These are phyloP conservation scores for Drosophila seguyi DNA, from an alignment of 1,140 invertebrate genomes.

Conservation along the genomic window DNA sequence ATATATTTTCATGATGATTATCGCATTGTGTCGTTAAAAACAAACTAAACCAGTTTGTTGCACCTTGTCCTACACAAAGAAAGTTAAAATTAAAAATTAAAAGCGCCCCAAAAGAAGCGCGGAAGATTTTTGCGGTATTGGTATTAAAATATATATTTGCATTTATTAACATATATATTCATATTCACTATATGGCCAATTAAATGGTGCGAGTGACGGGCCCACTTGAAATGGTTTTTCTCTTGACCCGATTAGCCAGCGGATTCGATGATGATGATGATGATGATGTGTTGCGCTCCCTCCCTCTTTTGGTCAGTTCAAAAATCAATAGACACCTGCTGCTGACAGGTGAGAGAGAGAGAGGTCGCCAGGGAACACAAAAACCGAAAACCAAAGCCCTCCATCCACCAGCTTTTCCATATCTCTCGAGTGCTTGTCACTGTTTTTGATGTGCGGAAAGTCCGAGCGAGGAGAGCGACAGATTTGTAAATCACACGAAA, in stretches of 20 bases:
- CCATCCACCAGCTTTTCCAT: constrained; percentile 24
- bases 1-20: constrained; percentile 65
- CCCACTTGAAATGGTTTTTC: constrained; percentile 67
- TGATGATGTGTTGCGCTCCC: neutral
- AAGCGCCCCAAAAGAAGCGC: constrained; percentile 52
- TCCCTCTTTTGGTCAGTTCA: constrained; percentile 10
- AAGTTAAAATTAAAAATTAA: constrained; percentile 79
- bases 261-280: neutral
- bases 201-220: constrained; percentile 60
- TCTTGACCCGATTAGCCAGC: constrained; percentile 65
- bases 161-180: constrained; percentile 26
- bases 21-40: constrained; percentile 65
- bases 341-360: constrained; percentile 30
- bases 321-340: constrained; percentile 71
- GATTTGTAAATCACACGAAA: constrained; percentile 52
- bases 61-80: constrained; percentile 65
- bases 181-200: constrained; percentile 28
- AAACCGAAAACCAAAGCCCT: constrained; percentile 23
- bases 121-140: constrained; percentile 44
- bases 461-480: neutral
- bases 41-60: constrained; percentile 60
- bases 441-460: constrained; percentile 36
- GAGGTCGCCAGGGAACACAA: constrained; percentile 22
- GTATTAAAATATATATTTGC: constrained; percentile 29
- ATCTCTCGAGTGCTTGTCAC: constrained; percentile 50